phyloP scores from a whole-genome alignment of 64 coral and sea anemone genomes.

The Hydrozoanthus tunicans region DNA sequence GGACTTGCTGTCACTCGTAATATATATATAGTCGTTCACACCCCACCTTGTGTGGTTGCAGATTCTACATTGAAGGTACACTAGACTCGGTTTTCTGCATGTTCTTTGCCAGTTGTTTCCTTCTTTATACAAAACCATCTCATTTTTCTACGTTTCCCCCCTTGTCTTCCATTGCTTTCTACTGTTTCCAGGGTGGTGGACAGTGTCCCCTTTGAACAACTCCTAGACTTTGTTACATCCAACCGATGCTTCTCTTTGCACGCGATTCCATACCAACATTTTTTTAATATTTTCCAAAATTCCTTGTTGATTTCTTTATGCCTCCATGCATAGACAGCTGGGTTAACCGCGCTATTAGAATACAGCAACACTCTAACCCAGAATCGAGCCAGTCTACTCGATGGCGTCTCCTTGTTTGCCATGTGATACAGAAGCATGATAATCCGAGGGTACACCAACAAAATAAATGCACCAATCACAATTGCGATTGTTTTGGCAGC shows the following conservation, averaged over 20 bases:
- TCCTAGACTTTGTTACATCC: conserved; percentile 31
- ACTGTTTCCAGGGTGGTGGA: conserved; percentile 7
- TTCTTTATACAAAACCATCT: neutral
- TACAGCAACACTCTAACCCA: conserved; percentile 87
- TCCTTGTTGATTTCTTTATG: conserved; percentile 82
- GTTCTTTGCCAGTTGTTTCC: neutral
- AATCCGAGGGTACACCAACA: conserved; percentile 85
- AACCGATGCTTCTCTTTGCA: conserved; percentile 35
- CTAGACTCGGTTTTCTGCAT: neutral
- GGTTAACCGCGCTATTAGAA: conserved; percentile 79
- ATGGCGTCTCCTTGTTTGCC: conserved; percentile 22
- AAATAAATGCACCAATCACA: conserved; percentile 79
- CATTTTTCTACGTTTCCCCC: neutral
- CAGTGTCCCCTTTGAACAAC: conserved; percentile 2
- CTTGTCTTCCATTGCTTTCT: conserved; percentile 4
- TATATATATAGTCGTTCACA: too few relatives aligned
- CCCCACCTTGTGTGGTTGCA: too few relatives aligned
- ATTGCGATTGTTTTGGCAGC: conserved; percentile 84
- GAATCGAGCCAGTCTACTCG: conserved; percentile 66
- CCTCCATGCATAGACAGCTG: conserved; percentile 74
- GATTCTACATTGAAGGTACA: neutral
- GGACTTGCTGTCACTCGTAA: too few relatives aligned
- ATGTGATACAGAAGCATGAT: conserved; percentile 87
- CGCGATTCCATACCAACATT: conserved; percentile 1
- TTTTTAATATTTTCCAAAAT: conserved; percentile 76